These are phyloP conservation scores for Protobothrops mucrosquamatus DNA, from an alignment of 2,113 vertebrate species.

Conservation along the genomic window DNA sequence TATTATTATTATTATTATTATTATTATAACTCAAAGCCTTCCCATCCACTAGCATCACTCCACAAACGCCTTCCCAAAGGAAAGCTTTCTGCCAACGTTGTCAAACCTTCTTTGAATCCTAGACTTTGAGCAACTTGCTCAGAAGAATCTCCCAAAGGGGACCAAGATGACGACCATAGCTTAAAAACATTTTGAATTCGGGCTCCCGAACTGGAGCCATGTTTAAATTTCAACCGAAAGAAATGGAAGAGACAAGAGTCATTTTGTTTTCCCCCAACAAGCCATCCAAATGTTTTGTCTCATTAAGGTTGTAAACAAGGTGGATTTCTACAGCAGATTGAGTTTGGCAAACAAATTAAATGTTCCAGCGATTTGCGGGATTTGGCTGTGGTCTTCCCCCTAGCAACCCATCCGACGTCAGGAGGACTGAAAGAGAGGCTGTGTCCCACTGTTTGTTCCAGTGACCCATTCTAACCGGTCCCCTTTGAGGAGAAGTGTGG, in stretches of 20 bases:
- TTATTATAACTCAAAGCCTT: background rate
- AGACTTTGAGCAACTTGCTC: background rate
- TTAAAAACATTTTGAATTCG: background rate
- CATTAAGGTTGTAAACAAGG: slow-evolving; percentile 74
- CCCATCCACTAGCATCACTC: no score
- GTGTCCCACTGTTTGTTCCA: slow-evolving; percentile 78
- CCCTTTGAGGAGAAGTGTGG: slow-evolving; percentile 74
- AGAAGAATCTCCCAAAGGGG: background rate
- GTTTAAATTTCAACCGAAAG: background rate
- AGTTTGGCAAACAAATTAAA: slow-evolving; percentile 73
- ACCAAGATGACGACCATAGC: background rate
- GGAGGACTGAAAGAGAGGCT: slow-evolving; percentile 76
- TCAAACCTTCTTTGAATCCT: background rate
- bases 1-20: no score
- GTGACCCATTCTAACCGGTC: slow-evolving; percentile 89
- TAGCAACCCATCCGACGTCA: slow-evolving; percentile 71
- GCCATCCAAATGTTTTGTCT: slow-evolving; percentile 53
- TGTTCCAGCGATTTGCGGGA: slow-evolving; percentile 75
- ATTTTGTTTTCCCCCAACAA: background rate
- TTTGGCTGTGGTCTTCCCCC: slow-evolving; percentile 69
- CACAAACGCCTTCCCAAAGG: background rate
- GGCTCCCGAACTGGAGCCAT: background rate
- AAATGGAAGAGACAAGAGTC: background rate
- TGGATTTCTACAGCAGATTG: slow-evolving; percentile 62
- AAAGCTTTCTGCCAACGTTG: background rate